These are phyloP conservation scores for Drosophila chauvacae DNA, from an alignment of 1,140 invertebrate genomes.

Conservation along the genomic window DNA sequence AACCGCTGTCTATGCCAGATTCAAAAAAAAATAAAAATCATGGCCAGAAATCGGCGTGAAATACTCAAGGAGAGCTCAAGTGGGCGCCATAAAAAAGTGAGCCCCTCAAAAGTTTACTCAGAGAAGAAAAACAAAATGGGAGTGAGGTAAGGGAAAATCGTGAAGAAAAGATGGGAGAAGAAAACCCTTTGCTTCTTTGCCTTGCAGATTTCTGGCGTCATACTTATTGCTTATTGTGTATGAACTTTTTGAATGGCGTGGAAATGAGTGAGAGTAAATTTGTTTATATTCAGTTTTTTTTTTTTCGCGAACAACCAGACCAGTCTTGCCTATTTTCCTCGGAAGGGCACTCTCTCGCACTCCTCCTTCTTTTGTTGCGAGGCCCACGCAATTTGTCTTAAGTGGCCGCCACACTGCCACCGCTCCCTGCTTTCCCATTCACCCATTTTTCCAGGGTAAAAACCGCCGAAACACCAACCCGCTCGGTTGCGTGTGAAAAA, in stretches of 20 bases:
- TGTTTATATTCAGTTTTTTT: slow-evolving; percentile 23
- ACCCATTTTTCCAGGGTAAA: slow-evolving; percentile 6
- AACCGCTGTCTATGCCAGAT: slow-evolving; percentile 40
- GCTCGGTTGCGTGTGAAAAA: slow-evolving; percentile 63
- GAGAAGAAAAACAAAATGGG: neutral
- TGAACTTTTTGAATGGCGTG: slow-evolving; percentile 47
- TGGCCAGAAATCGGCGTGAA: slow-evolving; percentile 72
- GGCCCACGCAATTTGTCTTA: slow-evolving; percentile 78
- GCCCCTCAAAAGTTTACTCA: slow-evolving; percentile 54
- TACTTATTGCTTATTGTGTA: slow-evolving; percentile 67
- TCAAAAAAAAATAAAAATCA: slow-evolving; percentile 30
- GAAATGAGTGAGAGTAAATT: slow-evolving; percentile 31
- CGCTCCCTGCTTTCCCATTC: neutral
- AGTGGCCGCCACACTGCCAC: slow-evolving; percentile 64
- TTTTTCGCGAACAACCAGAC: neutral
- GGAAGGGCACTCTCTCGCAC: neutral
- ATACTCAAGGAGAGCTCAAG: slow-evolving; percentile 65
- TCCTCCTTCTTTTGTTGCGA: slow-evolving; percentile 4
- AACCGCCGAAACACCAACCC: slow-evolving; percentile 28
- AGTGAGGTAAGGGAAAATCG: neutral
- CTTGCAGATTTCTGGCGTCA: slow-evolving; percentile 56
- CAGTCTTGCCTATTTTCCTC: slow-evolving; percentile 28
- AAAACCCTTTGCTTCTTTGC: slow-evolving; percentile 50
- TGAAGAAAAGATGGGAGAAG: slow-evolving; percentile 3
- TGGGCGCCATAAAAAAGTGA: slow-evolving; percentile 39